Base-by-base conservation (phyloP, 2,113 vertebrate genomes). In the Drymodes brunneopygia region DNA sequence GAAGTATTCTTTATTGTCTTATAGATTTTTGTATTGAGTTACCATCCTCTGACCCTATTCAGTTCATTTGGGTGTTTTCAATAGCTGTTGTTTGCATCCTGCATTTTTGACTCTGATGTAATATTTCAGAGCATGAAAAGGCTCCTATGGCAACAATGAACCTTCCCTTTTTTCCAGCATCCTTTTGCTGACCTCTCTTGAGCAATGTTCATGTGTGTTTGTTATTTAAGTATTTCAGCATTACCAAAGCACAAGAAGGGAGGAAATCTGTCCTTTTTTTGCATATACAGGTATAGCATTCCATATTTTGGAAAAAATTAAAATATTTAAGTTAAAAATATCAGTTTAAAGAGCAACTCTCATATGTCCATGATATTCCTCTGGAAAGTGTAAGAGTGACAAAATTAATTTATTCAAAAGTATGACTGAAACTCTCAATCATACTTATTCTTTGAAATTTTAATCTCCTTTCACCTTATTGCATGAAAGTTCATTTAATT, bases 51-150 rank as follows among this genome's bases (percentile, higher is more conserved):
- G 44, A n/a, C 24, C 9, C 33, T 40, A 7, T 78, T 56, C 57
- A 54, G 56, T 77, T 86, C 42, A 47, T 66, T 24, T 78, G 44
- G 27, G 15, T 85, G 51, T 83, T 93, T 95, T 93, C 79, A 88
- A 22, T 61, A 70, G 82, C 80, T 87, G 69, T 56, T 95, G 64
- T 93, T 94, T 93, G 25, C 57, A 57, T 79, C 61, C 42, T 85
- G 65, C 21, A 35, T 90, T 92, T 90, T 88, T 80, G 66, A 92
- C 56, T 64, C 61, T 95, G 90, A 81, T 83, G 66, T 78, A 90
- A 85, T 67, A 38, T 69, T 92, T 91, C 62, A 78, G 82, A 66
- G 42, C 24, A 92, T 72, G 48, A 81, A 73, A 81, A 88, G 57
- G 24, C 38, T 84, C 16, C 92, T 84, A 80, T 40, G 27, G 40